These are phyloP conservation scores for Xiphophorus couchianus DNA, from an alignment of 2,113 vertebrate species.

Conservation along the genomic window DNA sequence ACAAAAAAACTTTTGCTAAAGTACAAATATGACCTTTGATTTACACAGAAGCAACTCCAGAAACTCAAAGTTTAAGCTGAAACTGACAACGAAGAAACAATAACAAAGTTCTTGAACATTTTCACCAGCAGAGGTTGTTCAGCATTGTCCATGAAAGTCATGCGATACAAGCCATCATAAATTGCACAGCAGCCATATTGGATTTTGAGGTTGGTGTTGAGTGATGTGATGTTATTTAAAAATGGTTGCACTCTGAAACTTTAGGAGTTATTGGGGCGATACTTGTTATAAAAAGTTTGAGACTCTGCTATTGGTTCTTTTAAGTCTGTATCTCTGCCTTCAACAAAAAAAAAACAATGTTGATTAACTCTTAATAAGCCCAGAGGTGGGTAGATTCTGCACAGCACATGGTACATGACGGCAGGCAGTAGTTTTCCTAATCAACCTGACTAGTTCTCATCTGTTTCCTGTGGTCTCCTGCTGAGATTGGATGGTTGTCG, in stretches of 20 bases:
- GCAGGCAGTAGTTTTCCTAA: slow-evolving; percentile 62
- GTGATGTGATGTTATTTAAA: not conserved
- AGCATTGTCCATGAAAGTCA: too few relatives aligned
- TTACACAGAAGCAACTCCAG: too few relatives aligned
- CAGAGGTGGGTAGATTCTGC: slow-evolving; percentile 52
- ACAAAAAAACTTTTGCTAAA: too few relatives aligned
- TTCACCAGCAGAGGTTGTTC: too few relatives aligned
- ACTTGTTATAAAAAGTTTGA: not conserved
- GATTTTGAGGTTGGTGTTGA: too few relatives aligned
- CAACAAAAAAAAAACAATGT: slow-evolving; percentile 53
- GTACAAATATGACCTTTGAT: too few relatives aligned
- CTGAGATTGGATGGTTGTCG: slow-evolving; percentile 61
- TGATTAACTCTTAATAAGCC: slow-evolving; percentile 75
- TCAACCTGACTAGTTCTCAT: slow-evolving; percentile 73
- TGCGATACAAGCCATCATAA: not conserved
- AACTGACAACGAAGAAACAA: too few relatives aligned
- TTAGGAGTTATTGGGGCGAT: not conserved
- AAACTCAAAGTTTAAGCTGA: too few relatives aligned
- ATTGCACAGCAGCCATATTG: too few relatives aligned
- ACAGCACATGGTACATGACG: slow-evolving; percentile 32
- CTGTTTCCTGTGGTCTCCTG: slow-evolving; percentile 74
- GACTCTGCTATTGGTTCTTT: slow-evolving; percentile 15
- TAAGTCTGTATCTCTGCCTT: slow-evolving; percentile 61
- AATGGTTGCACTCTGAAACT: not conserved
- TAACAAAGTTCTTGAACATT: too few relatives aligned